Base-by-base conservation (phyloP, 2,797 vertebrate genomes). In the Myotis findleyi region DNA sequence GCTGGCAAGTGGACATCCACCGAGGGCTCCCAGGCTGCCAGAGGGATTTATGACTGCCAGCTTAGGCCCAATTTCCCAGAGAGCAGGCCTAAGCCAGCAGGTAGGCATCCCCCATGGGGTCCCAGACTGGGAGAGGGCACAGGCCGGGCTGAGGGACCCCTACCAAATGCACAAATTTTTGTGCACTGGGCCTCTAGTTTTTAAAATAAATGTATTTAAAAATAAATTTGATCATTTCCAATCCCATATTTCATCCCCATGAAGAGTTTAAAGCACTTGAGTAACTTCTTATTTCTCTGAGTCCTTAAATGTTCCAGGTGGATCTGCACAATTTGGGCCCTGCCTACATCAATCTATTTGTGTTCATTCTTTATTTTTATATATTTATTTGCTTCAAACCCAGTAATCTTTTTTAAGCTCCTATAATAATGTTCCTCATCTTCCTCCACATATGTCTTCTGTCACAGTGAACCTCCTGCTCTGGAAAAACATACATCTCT, bases 401-500 rank as follows among this genome's bases (percentile, higher is more conserved):
- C 9, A 14, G 2, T 27, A 44, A 68, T 68, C 33, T 59, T 49
- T 33, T 25, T 80, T 83, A 5, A 68, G 13, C 9, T 75, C 44
- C n/a, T 79, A 3, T 53, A 79, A 66, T 23, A 47, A 27, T 72
- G 21, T 4, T 92, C 3, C 36, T 36, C 23, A 47, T 33, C 8
- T 77, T 86, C 30, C n/a, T 69, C 12, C 18, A 44, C 0, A 38
- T 23, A 33, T 33, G 5, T 20, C 23, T 68, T 88, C 38, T 53
- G 8, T 72, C 14, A 41, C 9, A 82, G 18, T 51, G 47, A 77
- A 59, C 81, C 44, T 3, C 1, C 5, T 53, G 38, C 23, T 44
- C 16, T 41, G 13, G 27, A 55, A 62, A 18, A 16, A 27, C 0
- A 47, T 2, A 77, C 0, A 27, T 0, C 33, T 69, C 38, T 81